Conservation (phyloP, 1,140 invertebrate species). For the Prorops nasuta region DNA sequence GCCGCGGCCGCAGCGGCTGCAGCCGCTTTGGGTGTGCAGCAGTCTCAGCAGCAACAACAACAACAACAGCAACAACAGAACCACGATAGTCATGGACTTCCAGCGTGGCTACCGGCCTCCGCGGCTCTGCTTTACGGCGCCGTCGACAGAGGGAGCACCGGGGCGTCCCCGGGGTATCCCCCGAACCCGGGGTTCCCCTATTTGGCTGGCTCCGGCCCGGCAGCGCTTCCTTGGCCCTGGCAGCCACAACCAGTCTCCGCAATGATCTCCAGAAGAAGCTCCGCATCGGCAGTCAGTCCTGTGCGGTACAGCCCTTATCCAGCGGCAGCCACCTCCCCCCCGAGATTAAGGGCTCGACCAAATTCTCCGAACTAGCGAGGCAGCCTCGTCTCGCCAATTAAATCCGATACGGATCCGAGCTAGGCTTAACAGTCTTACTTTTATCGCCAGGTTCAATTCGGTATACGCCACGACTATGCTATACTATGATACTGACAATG, state of each 20-base stretch:
- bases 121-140: conserved; percentile 37
- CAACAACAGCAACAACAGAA: conserved; percentile 26
- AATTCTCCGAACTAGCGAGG: conserved; percentile 47
- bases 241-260: conserved; percentile 31
- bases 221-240: conserved; percentile 48
- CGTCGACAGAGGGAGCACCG: conserved; percentile 25
- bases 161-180: conserved; percentile 28
- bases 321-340: conserved; percentile 38
- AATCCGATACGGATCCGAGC: no score
- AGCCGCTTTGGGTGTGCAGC: conserved; percentile 25
- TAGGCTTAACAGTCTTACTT: no score
- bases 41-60: conserved; percentile 34
- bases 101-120: conserved; percentile 37
- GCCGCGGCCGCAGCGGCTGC: conserved; percentile 29
- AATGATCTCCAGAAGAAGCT: conserved; percentile 49
- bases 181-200: conserved; percentile 43
- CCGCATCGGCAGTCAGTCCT: conserved; percentile 31
- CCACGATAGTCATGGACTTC: conserved; percentile 15
- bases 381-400: no score
- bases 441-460: no score
- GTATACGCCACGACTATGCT: no score
- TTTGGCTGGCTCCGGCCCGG: conserved; percentile 18
- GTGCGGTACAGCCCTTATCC: conserved; percentile 52
- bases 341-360: conserved; percentile 38
- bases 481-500: no score